Evolutionary conservation across 1,140 invertebrate genomes (phyloP).

Genomic region (Lepidurus apus): DNA sequence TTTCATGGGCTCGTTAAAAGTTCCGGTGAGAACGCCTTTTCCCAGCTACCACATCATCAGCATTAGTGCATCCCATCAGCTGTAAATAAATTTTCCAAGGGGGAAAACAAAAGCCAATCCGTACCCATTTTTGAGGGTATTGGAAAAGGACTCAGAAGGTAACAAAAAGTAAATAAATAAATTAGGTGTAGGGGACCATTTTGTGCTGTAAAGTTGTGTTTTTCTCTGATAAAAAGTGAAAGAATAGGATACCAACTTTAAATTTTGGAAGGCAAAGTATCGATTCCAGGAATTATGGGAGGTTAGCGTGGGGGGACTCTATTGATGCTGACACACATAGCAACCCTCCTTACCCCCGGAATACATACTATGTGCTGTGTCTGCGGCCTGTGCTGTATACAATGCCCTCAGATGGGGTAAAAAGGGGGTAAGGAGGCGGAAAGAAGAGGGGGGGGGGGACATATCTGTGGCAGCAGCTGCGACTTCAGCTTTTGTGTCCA

Average conservation of each 20-base stretch:
- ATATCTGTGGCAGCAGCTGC: neutral
- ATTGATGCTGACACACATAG: constrained; percentile 7
- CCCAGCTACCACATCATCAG: no score
- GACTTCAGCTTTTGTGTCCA: constrained; percentile 3
- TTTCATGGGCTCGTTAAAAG: no score
- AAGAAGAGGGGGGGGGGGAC: neutral
- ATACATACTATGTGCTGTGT: neutral
- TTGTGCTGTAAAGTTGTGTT: neutral
- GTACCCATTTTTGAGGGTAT: no score
- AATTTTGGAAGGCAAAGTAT: neutral
- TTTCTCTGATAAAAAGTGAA: neutral
- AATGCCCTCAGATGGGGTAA: neutral
- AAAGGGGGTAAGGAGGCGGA: neutral
- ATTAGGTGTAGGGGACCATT: neutral
- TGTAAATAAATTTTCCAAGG: no score
- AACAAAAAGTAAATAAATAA: no score
- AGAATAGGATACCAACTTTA: neutral
- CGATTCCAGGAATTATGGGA: neutral
- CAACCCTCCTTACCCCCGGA: neutral
- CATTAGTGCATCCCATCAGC: no score
- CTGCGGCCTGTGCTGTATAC: neutral
- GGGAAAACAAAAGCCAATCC: no score
- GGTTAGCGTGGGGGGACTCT: neutral
- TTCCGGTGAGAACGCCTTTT: no score
- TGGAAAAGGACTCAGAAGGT: no score